phyloP scores from a whole-genome alignment of 2,797 vertebrate genomes.

The Hydrolagus colliei region DNA sequence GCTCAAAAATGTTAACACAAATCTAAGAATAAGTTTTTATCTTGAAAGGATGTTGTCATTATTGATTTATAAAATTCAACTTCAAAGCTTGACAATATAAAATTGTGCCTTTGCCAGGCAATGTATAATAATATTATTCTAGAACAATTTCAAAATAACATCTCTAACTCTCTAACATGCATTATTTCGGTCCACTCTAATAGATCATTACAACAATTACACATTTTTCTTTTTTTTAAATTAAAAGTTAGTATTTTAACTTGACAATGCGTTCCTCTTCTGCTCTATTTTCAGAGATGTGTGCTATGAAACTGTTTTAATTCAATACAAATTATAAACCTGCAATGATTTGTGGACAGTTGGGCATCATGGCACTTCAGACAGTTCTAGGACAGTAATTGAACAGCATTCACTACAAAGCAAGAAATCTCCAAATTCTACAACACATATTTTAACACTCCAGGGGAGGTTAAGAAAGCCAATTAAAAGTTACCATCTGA shows the following conservation, averaged over 20 bases:
- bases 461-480: no score
- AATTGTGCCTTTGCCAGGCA: not conserved
- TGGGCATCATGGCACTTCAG: no score
- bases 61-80: not conserved
- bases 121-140: not conserved
- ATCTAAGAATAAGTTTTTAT: not conserved
- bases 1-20: not conserved
- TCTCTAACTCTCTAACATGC: not conserved
- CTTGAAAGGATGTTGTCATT: not conserved
- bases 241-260: not conserved
- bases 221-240: not conserved
- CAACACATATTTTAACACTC: no score
- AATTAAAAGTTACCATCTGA: no score
- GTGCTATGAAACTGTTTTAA: not conserved
- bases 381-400: no score
- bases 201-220: not conserved
- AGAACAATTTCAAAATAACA: not conserved
- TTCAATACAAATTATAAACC: no score
- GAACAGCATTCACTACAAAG: no score
- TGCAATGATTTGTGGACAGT: no score
- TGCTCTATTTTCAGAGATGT: not conserved
- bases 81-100: not conserved
- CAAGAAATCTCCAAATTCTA: no score
- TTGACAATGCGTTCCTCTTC: not conserved
- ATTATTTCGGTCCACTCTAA: not conserved